Evolutionary conservation across 92 coral and sea anemone genomes (phyloP), one percentile per base, ranked within the genome.

Genomic region (Montipora capitata): DNA sequence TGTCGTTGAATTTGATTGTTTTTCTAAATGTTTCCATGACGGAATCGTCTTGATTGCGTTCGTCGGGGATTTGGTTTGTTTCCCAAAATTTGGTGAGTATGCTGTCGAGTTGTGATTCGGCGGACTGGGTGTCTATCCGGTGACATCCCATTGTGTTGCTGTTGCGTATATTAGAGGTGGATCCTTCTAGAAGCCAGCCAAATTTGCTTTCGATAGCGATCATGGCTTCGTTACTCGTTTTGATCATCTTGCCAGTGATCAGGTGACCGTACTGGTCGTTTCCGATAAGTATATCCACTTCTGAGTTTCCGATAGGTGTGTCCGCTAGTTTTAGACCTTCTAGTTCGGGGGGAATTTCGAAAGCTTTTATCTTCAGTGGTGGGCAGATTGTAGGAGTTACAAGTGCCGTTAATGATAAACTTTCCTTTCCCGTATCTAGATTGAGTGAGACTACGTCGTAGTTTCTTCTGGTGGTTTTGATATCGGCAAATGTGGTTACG

Each of bases 21-120:
- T 72, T 39, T 18, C 41, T 4, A 14, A 72, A 72, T 16, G 44
- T 44, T 44, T 44, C 0, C 49, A 44, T 44, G 49, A 44, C 49
- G 49, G n/a, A n/a, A n/a, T n/a, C n/a, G n/a, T n/a, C n/a, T n/a
- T n/a, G n/a, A n/a, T n/a, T n/a, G n/a, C n/a, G n/a, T n/a, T n/a
- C n/a, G n/a, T n/a, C n/a, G n/a, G n/a, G n/a, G 49, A 44, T 79
- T 40, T 62, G 51, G 56, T 64, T 10, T 40, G 9, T 80, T 44
- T 80, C 85, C 85, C 85, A 80, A 38, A 80, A 66, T 39, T 80
- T 80, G 39, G 85, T 39, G 13, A 72, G 77, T 18, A 72, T 6
- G n/a, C 15, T 40, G 45, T 72, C 77, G 7, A 40, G 77, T 8
- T 72, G 35, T 7, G 10, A 8, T 5, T 72, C 77, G 48, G 56